Conservation (phyloP, 1,140 invertebrate genomes). For the Archivesica marissinica region DNA sequence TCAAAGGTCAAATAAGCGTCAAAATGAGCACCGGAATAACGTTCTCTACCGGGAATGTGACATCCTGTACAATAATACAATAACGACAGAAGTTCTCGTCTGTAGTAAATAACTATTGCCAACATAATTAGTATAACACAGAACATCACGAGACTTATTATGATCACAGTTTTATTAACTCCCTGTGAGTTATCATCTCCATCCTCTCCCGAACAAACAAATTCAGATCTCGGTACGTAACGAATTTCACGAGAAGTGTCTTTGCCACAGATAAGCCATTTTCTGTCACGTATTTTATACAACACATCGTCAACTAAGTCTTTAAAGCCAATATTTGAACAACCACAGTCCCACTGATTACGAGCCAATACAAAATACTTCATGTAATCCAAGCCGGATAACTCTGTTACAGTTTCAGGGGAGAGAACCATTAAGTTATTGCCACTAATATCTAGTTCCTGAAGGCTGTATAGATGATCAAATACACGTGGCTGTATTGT, state of each 20-base stretch:
- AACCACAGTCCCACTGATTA: constrained; percentile 37
- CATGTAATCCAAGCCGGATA: constrained; percentile 3
- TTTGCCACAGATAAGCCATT: constrained; percentile 4
- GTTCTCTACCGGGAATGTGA: constrained; percentile 19
- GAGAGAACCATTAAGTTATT: constrained; percentile 20
- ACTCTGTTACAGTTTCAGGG: constrained; percentile 13
- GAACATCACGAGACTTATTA: background rate
- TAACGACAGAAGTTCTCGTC: constrained; percentile 40
- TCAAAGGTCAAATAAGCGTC: constrained; percentile 38
- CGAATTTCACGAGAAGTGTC: background rate
- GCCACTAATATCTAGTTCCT: constrained; percentile 39
- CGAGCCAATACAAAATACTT: constrained; percentile 2
- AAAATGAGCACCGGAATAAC: constrained; percentile 41
- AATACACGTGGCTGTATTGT: constrained; percentile 26
- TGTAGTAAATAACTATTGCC: constrained; percentile 17
- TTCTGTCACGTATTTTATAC: constrained; percentile 47
- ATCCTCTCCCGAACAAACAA: background rate
- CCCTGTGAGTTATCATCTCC: background rate
- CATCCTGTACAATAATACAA: constrained; percentile 42
- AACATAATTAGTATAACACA: constrained; percentile 15
- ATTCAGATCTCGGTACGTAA: constrained; percentile 22
- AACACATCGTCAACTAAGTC: constrained; percentile 30
- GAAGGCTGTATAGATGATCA: background rate
- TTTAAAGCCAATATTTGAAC: constrained; percentile 26
- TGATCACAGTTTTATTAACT: constrained; percentile 7